Percentiles rank a stretch among this genome's conserved stretches.
Evolutionary conservation across 2,888 invertebrate species (phyloP).

Genomic region (Leptinotarsa haldemani): DNA sequence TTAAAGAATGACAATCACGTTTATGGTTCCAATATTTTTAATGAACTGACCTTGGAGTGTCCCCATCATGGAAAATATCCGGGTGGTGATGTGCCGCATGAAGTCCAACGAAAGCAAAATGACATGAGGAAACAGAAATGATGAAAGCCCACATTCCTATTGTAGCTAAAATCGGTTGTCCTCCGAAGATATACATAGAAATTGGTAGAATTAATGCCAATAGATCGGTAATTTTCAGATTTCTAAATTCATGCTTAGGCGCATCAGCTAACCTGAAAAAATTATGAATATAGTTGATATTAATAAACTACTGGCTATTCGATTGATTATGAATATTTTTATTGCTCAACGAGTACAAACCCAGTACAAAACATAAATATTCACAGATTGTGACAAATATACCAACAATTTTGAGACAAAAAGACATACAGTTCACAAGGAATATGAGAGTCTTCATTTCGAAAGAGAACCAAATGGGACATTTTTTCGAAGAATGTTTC

Average conservation of each 20-base stretch:
- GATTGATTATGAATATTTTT: background rate
- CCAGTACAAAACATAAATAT: too few species aligned
- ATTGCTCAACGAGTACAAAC: too few species aligned
- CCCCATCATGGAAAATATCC: slow-evolving; percentile 83
- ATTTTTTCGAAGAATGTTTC: too few species aligned
- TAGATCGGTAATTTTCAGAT: slow-evolving; percentile 58
- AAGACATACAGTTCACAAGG: too few species aligned
- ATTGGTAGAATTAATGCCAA: slow-evolving; percentile 65
- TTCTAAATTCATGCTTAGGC: slow-evolving; percentile 40
- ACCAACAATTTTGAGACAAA: too few species aligned
- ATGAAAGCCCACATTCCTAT: slow-evolving; percentile 74
- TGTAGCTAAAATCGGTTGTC: slow-evolving; percentile 57
- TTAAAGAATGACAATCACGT: background rate
- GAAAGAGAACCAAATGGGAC: too few species aligned
- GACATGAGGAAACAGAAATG: slow-evolving; percentile 70
- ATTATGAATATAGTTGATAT: background rate
- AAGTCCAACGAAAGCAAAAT: slow-evolving; percentile 74
- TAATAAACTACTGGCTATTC: background rate
- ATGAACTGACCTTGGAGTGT: slow-evolving; percentile 70
- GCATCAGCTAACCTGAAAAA: slow-evolving; percentile 13
- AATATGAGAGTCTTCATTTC: too few species aligned
- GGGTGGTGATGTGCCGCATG: slow-evolving; percentile 87
- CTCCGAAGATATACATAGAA: slow-evolving; percentile 63
- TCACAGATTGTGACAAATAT: too few species aligned
- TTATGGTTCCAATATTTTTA: background rate